These are phyloP conservation scores for Agrypnus murinus DNA, from an alignment of 2,888 invertebrate genomes.

Conservation along the genomic window DNA sequence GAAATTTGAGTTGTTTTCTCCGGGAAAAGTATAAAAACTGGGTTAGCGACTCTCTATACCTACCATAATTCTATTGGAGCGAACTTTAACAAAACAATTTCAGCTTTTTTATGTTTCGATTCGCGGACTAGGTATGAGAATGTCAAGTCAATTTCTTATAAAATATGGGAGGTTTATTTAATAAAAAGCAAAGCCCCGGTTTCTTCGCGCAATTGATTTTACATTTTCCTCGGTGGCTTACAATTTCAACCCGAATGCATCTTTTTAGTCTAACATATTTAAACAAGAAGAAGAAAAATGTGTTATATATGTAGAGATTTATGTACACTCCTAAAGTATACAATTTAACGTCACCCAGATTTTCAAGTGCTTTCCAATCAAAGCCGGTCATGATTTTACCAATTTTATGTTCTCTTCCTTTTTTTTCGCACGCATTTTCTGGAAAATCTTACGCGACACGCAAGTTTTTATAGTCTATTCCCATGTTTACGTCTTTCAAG, in stretches of 20 bases:
- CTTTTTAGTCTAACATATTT: constrained; percentile 6
- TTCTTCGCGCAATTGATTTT: constrained; percentile 55
- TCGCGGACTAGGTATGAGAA: constrained; percentile 52
- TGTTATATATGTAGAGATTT: not conserved
- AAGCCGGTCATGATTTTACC: constrained; percentile 30
- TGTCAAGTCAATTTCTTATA: constrained; percentile 58
- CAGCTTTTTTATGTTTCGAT: constrained; percentile 52
- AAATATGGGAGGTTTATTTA: constrained; percentile 59
- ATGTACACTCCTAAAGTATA: constrained; percentile 9
- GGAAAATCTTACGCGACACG: constrained; percentile 39
- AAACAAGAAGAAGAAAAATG: too few species aligned
- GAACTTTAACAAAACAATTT: constrained; percentile 48
- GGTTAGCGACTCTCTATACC: constrained; percentile 6
- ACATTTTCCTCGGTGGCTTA: constrained; percentile 35
- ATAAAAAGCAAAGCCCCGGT: constrained; percentile 54
- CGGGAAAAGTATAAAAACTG: not conserved
- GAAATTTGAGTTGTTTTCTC: constrained; percentile 19
- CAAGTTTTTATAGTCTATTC: constrained; percentile 45
- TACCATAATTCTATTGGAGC: constrained; percentile 18
- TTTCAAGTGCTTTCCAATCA: constrained; percentile 30
- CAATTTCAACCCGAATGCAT: constrained; percentile 27
- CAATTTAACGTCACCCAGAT: constrained; percentile 21
- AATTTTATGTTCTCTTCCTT: constrained; percentile 31
- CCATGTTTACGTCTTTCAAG: constrained; percentile 39
- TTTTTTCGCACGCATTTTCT: constrained; percentile 28